These are phyloP conservation scores for Helostoma temminkii DNA, from an alignment of 2,797 vertebrate genomes.

Conservation along the genomic window DNA sequence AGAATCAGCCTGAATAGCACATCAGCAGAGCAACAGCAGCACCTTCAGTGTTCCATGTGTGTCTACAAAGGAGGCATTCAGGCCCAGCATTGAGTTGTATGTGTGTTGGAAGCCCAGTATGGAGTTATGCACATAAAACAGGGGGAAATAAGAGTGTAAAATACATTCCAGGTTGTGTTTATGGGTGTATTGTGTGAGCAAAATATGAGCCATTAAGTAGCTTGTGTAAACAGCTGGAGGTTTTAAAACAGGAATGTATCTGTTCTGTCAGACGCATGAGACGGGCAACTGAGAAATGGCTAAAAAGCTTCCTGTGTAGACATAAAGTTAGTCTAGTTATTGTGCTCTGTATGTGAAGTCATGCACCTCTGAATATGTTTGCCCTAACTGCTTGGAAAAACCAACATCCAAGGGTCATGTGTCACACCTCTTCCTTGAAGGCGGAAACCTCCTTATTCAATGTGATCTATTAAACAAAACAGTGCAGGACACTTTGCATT, in stretches of 20 bases:
- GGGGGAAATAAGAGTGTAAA: not conserved
- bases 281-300: not conserved
- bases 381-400: constrained; percentile 4
- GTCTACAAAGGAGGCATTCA: not conserved
- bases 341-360: not conserved
- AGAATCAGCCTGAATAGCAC: not conserved
- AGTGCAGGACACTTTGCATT: constrained; percentile 42
- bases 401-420: constrained; percentile 10
- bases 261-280: not conserved
- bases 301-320: not conserved
- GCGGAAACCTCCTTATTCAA: constrained; percentile 35
- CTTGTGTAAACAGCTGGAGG: not conserved
- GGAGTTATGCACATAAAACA: not conserved
- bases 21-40: not conserved
- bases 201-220: not conserved
- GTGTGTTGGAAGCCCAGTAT: not conserved
- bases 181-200: not conserved
- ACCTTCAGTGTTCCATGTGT: no score
- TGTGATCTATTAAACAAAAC: constrained; percentile 51
- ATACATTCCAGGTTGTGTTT: not conserved
- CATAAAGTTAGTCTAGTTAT: not conserved
- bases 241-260: not conserved
- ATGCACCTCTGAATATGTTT: constrained; percentile 5
- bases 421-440: constrained; percentile 4
- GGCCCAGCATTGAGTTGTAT: not conserved